Evolutionary conservation across 2,797 vertebrate species (phyloP).

Genomic region (Fringilla coelebs): DNA sequence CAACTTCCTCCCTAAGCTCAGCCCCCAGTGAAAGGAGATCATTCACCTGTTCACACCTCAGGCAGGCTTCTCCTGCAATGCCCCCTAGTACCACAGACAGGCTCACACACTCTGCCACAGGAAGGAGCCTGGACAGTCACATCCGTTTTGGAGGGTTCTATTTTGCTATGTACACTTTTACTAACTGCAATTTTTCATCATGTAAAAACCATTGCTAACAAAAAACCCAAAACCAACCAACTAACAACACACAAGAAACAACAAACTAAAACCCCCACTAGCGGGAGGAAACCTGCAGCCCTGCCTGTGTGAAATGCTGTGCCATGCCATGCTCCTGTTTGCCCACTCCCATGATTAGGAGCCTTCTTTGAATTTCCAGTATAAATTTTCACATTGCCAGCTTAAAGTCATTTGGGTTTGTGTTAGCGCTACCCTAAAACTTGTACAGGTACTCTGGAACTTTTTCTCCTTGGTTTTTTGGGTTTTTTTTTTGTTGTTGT

Average conservation of each 20-base stretch:
- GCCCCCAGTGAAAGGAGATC: background rate
- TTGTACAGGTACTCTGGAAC: background rate
- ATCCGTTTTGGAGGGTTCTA: background rate
- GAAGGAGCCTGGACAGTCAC: too few relatives aligned
- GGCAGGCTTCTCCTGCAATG: background rate
- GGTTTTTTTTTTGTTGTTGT: too few relatives aligned
- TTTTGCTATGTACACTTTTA: background rate
- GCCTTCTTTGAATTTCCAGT: background rate
- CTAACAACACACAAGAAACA: background rate
- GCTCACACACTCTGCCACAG: background rate
- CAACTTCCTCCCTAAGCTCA: background rate
- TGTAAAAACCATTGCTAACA: background rate
- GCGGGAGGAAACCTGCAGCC: background rate
- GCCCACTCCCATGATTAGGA: background rate
- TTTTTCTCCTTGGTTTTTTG: background rate
- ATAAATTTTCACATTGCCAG: background rate
- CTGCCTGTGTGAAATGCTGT: rapidly evolving
- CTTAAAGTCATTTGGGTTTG: background rate
- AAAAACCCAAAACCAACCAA: background rate
- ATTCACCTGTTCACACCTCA: background rate
- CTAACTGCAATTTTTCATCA: background rate
- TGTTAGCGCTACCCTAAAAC: background rate
- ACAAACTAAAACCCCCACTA: background rate
- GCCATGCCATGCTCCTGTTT: background rate
- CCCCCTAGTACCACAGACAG: background rate